These are phyloP conservation scores for Sinopyrophorus schimmeli DNA, from an alignment of 2,888 invertebrate species.

Conservation along the genomic window DNA sequence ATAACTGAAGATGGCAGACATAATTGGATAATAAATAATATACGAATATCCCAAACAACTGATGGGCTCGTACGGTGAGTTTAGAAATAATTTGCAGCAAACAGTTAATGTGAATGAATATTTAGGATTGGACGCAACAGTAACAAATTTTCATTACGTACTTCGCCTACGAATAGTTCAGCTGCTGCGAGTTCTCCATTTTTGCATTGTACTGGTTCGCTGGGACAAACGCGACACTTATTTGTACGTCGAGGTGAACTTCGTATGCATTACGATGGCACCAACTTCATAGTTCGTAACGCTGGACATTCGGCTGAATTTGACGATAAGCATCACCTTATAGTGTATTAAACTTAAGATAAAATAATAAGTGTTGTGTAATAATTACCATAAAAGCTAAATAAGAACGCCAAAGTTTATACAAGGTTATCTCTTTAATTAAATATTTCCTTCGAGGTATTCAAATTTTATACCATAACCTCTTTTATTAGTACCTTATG, in stretches of 20 bases:
- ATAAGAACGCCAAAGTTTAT: too few relatives aligned
- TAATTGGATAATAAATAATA: constrained; percentile 86
- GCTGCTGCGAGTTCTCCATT: constrained; percentile 84
- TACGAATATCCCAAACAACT: constrained; percentile 80
- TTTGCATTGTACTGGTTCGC: constrained; percentile 83
- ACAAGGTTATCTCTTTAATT: too few relatives aligned
- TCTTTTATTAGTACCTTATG: too few relatives aligned
- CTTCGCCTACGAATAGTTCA: constrained; percentile 83
- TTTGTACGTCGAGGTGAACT: constrained; percentile 80
- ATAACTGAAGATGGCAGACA: constrained; percentile 81
- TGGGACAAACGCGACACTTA: constrained; percentile 80
- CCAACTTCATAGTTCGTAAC: constrained; percentile 85
- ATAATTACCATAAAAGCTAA: too few relatives aligned
- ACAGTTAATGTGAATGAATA: constrained; percentile 10
- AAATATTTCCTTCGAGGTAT: too few relatives aligned
- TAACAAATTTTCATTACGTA: constrained; percentile 82
- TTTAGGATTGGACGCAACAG: constrained; percentile 74
- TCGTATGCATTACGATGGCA: constrained; percentile 87
- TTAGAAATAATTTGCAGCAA: not conserved
- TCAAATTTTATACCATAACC: too few relatives aligned
- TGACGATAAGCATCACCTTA: constrained; percentile 85
- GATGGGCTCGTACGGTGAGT: constrained; percentile 81
- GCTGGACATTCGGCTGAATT: constrained; percentile 91
- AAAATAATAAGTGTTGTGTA: too few relatives aligned
- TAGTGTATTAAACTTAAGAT: constrained; percentile 85